Evolutionary conservation across 2,888 invertebrate genomes (phyloP).

Genomic region (Lysandra coridon): DNA sequence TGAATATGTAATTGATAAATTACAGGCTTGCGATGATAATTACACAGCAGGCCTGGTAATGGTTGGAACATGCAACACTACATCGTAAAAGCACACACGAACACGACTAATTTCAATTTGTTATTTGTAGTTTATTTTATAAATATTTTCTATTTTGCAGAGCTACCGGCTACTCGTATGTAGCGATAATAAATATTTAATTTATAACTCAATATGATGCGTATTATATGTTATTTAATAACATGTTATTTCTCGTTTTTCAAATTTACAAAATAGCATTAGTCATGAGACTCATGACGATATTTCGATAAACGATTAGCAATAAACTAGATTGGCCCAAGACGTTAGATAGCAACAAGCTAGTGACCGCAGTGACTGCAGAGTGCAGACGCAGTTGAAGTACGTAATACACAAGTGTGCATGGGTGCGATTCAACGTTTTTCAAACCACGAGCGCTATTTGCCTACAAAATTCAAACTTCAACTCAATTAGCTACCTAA

Average conservation of each 20-base stretch:
- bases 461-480: no score
- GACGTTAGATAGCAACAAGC: background rate
- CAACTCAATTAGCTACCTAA: background rate
- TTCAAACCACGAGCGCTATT: no score
- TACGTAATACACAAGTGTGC: no score
- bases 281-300: no score
- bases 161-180: background rate
- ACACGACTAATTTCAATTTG: conserved; percentile 2
- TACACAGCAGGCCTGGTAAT: background rate
- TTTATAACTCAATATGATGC: background rate
- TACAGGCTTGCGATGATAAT: background rate
- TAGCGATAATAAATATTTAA: background rate
- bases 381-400: background rate
- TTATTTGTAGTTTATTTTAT: background rate
- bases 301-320: background rate
- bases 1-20: conserved; percentile 16
- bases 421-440: no score
- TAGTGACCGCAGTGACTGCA: background rate
- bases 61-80: background rate
- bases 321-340: background rate
- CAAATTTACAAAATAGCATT: no score
- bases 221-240: background rate
- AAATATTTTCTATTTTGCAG: background rate
- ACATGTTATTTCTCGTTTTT: no score
- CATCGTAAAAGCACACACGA: background rate